Evolutionary conservation across 1,140 invertebrate genomes (phyloP), one percentile per base, ranked within the genome.

Genomic region (Philotrypesis tridentata): DNA sequence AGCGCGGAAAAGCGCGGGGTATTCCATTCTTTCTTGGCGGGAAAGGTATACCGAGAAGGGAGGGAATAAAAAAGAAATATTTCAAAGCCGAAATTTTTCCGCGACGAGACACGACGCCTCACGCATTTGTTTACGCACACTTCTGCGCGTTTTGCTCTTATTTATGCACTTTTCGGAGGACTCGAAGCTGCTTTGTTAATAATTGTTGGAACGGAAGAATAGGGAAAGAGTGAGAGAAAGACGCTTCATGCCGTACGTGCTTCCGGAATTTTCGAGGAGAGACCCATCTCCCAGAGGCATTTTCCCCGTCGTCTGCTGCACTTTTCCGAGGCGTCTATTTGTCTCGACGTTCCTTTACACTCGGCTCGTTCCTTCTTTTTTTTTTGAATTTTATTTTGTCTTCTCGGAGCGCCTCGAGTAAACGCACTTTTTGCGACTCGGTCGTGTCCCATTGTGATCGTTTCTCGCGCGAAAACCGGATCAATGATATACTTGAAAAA

Each of bases 301-400:
- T 23, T 75, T 75, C 14, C 73, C 61, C 73, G 73, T 75, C 61
- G 61, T n/a, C n/a, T n/a, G n/a, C 9, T 37, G 11, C 48, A 25
- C 9, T 23, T 43, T 27, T 73, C 5, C 23, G 6, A 9, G 37
- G 21, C 31, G 68, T 14, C 17, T 40, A 9, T 40, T 71, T 40
- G 21, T 37, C 33, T 11, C 12, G n/a, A n/a, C n/a, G 5, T 71
- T 37, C 8, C 29, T 71, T 55, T 33, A n/a, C 37, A 17, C 14
- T 40, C 68, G 68, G 68, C 21, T 65, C 11, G 12, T 25, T 65
- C 14, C n/a, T n/a, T n/a, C n/a, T n/a, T n/a, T n/a, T n/a, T n/a
- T n/a, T n/a, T n/a, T n/a, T n/a, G n/a, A n/a, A n/a, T n/a, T n/a
- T n/a, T n/a, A n/a, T n/a, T n/a, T n/a, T n/a, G n/a, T n/a, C n/a